Base-by-base conservation (phyloP, 2,113 vertebrate genomes). In the Sisor rabdophorus region DNA sequence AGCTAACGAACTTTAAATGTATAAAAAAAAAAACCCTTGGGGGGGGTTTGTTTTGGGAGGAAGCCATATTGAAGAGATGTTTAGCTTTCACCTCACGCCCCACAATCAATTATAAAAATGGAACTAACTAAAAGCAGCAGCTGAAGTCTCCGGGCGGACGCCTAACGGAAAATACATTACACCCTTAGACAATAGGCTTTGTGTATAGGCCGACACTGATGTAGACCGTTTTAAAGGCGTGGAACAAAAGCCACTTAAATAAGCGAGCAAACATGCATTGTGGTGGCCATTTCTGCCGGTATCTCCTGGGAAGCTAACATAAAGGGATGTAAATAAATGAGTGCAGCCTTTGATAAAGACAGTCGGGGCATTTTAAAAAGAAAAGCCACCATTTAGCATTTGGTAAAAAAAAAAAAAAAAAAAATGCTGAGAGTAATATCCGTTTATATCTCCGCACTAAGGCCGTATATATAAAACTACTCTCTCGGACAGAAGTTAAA, bases 91-190 rank as follows among this genome's bases (percentile, higher is more conserved):
- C 88, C 88, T 89, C 86, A 88, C 89, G 88, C 84, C 82, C 53
- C 73, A 79, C 84, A 89, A 90, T 90, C 85, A 88, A 89, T 91
- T 89, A 89, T 83, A 73, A 85, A 86, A 75, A 22, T 65, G 86
- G 67, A 82, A 74, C 79, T 53, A 82, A 80, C 83, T 86, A 85
- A 86, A 79, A 71, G 55, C 63, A 81, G 82, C 85, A 84, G 77
- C 80, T 84, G 81, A 77, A 85, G 87, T 90, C 85, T 89, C 83
- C 63, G 77, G 82, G 79, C 77, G 58, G 40, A 78, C 83, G 78
- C 80, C 84, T 89, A 89, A 90, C 88, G 90, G 88, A 88, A 91
- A 91, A 89, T 71, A 85, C 87, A 87, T 91, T 88, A 89, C 82
- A 73, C 75, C 17, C 32, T 76, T 75, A 86, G 86, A 89, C 89